Evolutionary conservation across 2,888 invertebrate species (phyloP), one percentile per base, ranked within the genome.

Genomic region (Plemyria rubiginata): DNA sequence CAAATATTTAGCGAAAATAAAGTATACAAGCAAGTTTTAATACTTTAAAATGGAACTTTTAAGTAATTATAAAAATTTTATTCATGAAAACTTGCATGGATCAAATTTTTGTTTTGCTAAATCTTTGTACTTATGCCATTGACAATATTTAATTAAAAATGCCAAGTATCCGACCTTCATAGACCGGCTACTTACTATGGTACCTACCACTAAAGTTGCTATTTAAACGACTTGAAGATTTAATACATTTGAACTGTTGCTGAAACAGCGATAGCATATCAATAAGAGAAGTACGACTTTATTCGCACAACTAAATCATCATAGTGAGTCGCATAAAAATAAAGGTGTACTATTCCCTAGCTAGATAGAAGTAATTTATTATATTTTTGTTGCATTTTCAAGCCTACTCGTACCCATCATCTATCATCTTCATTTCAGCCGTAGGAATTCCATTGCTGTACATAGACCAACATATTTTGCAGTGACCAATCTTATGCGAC

Each of bases 171-270:
- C 38, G 36, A 55, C 45, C 29, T 36, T 29, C 45, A 50, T n/a
- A 36, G 36, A 54, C 54, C 50, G 50, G 50, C 50, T 54, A 51
- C 54, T 8, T 55, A 55, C 22, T 38, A 22, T 9, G 38, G 38
- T 55, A 55, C n/a, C 40, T 32, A 43, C 41, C 9, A 11, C 11
- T 38, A 2, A 9, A 11, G 36, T 38, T 38, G 36, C 11, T 8
- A 38, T 38, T 38, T 7, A 38, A 38, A 38, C 11, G 36, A 11
- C 36, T 38, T 11, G 36, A 38, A 38, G 36, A 38, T 32, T 32
- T 32, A 22, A 32, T 32, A 32, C 32, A 32, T 32, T 32, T 32
- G 32, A 8, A 32, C 32, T 32, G 9, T 38, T 11, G 11, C 11
- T 38, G 11, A 38, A 11, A 38, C 11, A 38, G 11, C 36, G 11